Evolutionary conservation across 2,888 invertebrate genomes (phyloP), one percentile per base, ranked within the genome.

Genomic region (Mythimna impura): DNA sequence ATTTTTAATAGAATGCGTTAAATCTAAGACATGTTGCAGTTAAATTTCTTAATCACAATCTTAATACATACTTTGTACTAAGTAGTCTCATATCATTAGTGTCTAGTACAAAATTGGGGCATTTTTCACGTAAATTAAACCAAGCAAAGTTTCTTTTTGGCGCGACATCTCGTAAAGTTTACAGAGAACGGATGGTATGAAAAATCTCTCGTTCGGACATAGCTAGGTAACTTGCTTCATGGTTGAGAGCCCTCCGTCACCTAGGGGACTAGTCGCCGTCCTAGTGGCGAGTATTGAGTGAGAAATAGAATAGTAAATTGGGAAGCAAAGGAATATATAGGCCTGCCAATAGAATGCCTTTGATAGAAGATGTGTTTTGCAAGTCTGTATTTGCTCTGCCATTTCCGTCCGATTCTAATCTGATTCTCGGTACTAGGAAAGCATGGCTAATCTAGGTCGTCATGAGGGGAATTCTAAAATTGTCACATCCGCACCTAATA

Each of bases 211-310:
- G 76, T 87, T 47, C 17, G 22, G 54, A 22, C n/a, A 57, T 64
- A 66, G 43, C 52, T 65, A 66, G 43, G 57, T 73, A 87, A 84
- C 87, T 88, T 86, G 85, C 90, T 90, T 87, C 86, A 87, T 82
- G 88, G 86, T 84, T 71, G 81, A 57, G 43, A 66, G 17, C 58
- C 17, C n/a, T n/a, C 17, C 20, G 10, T 9, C 43, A 52, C 57
- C 22, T 47, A 14, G 22, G 66, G 54, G 58, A 70, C 9, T n/a
- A 50, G 50, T 57, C 36, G 30, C 30, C 22, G 47, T 40, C 68
- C 68, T 61, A 5, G 47, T 64, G 43, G 40, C 25, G 5, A 61
- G 55, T 36, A 62, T 47, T 76, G 14, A 76, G 76, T 58, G 70
- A 76, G 55, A 50, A 68, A 75, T 65, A 62, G 30, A 36, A 69